These are phyloP conservation scores for Coregonus sp. DNA, from an alignment of 2,797 vertebrate genomes.

Conservation along the genomic window DNA sequence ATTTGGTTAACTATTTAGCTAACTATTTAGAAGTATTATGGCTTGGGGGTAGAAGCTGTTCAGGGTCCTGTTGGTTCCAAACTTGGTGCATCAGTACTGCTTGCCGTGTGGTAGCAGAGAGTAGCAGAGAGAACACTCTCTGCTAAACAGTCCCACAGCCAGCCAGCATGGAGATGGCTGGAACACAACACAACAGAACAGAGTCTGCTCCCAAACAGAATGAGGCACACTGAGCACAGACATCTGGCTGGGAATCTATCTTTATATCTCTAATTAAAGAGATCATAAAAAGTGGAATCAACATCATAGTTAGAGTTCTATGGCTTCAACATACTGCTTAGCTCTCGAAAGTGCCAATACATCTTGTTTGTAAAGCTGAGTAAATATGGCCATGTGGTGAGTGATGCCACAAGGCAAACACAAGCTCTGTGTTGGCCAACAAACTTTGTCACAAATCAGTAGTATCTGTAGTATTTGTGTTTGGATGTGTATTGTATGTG, in stretches of 20 bases:
- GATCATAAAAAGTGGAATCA: background rate
- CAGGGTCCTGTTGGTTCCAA: too few relatives aligned
- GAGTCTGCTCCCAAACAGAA: background rate
- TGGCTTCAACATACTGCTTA: background rate
- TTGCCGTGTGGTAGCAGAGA: background rate
- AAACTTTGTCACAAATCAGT: too few relatives aligned
- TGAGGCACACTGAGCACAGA: background rate
- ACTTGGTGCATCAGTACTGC: too few relatives aligned
- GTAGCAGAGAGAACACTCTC: background rate
- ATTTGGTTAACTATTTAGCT: too few relatives aligned
- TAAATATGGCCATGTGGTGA: too few relatives aligned
- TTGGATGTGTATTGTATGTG: conserved; percentile 1
- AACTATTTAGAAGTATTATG: too few relatives aligned
- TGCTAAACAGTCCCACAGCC: background rate
- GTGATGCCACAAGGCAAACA: too few relatives aligned
- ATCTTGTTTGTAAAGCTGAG: background rate
- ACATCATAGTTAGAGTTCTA: background rate
- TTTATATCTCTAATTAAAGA: background rate
- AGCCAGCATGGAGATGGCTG: background rate
- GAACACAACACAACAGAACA: background rate
- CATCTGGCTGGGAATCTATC: background rate
- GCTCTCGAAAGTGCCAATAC: background rate
- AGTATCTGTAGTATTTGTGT: background rate
- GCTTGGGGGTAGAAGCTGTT: too few relatives aligned
- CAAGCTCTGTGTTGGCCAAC: too few relatives aligned